phyloP scores from a whole-genome alignment of 2,888 invertebrate species.

The Serripes groenlandicus region DNA sequence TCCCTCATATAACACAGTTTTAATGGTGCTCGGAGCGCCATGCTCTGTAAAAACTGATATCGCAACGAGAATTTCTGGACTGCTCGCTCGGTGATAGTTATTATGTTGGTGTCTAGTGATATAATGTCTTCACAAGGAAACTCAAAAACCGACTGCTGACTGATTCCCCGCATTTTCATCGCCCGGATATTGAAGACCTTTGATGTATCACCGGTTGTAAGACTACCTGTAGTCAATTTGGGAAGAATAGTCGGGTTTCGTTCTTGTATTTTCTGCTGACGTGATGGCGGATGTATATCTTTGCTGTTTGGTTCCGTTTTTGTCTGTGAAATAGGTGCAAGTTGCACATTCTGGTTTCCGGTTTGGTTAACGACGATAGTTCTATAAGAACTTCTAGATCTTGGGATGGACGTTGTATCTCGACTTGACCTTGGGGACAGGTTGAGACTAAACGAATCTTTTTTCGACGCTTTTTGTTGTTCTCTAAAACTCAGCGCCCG shows the following conservation, averaged over 20 bases:
- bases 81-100: slow-evolving; percentile 63
- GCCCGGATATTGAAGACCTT: slow-evolving; percentile 54
- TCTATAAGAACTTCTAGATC: slow-evolving; percentile 43
- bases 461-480: background rate
- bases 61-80: slow-evolving; percentile 65
- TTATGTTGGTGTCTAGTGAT: slow-evolving; percentile 53
- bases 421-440: slow-evolving; percentile 40
- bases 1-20: slow-evolving; percentile 58
- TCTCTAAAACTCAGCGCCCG: slow-evolving; percentile 22
- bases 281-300: slow-evolving; percentile 26
- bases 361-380: slow-evolving; percentile 25
- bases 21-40: slow-evolving; percentile 59
- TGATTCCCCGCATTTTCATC: slow-evolving; percentile 53
- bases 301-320: background rate
- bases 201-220: slow-evolving; percentile 59
- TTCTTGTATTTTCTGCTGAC: slow-evolving; percentile 52
- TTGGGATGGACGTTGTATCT: slow-evolving; percentile 36
- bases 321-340: background rate
- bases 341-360: slow-evolving; percentile 16
- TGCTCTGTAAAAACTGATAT: slow-evolving; percentile 63
- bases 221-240: slow-evolving; percentile 41
- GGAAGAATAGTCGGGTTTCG: slow-evolving; percentile 59
- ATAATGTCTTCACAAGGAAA: slow-evolving; percentile 65
- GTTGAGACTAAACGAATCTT: slow-evolving; percentile 19
- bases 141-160: slow-evolving; percentile 63